phyloP scores from a whole-genome alignment of 2,888 invertebrate species.

The Noctua fimbriata region DNA sequence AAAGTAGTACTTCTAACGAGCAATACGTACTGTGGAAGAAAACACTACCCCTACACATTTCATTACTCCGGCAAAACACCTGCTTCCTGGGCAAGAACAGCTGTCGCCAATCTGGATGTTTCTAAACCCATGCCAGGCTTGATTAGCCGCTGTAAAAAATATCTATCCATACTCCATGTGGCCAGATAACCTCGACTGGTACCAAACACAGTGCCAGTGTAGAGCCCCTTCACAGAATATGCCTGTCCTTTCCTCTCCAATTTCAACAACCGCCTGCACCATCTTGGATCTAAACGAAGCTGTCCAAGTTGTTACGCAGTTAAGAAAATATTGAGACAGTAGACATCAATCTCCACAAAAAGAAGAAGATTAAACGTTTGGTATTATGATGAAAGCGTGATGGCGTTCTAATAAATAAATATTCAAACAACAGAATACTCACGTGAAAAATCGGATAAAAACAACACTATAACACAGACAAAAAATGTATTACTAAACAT shows the following conservation, averaged over 20 bases:
- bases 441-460: constrained; percentile 26
- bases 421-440: constrained; percentile 23
- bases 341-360: neutral
- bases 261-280: neutral
- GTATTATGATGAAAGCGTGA: neutral
- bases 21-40: no score
- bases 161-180: neutral
- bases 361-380: neutral
- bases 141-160: neutral
- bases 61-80: no score
- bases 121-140: no score
- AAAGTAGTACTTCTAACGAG: neutral
- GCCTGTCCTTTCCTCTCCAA: neutral
- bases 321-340: neutral
- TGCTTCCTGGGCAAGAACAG: neutral
- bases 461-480: constrained; percentile 26
- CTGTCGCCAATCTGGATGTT: neutral
- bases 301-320: neutral
- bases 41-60: no score
- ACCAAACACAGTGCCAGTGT: neutral
- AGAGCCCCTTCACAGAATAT: neutral
- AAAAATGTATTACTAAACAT: constrained; percentile 39
- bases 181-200: neutral
- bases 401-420: neutral
- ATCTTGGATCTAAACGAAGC: neutral